Evolutionary conservation across 1,140 invertebrate genomes (phyloP), one percentile per base, ranked within the genome.

Genomic region (Conus ventricosus): DNA sequence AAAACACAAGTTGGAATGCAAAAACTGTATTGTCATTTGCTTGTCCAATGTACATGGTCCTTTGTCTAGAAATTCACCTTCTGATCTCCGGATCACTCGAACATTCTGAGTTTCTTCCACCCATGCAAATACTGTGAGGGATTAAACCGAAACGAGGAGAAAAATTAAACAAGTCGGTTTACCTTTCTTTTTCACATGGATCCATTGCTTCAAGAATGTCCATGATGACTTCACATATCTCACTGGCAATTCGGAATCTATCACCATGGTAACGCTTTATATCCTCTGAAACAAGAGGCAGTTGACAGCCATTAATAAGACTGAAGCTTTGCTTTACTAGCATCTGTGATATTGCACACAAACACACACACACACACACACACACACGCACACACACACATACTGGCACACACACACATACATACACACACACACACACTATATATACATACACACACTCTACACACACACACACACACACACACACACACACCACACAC

Each of bases 211-310:
- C 91, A 39, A 95, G 81, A 55, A 87, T 90, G 53, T 93, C 89
- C 90, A 95, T 92, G 53, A 95, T 93, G 10, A 95, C 87, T 10
- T 93, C 84, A 57, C 95, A 95, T 8, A 96, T 94, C 87, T 93
- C 92, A 88, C 90, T 91, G 8, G 95, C 95, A 83, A 95, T 92
- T 51, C 90, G 57, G 88, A 93, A 96, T 55, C 95, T 90, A n/a
- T 91, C 87, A 54, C 95, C 95, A 57, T 80, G 91, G 90, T 96
- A 96, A 85, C 89, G 90, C 23, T 92, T 88, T 88, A 96, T 95
- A 89, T 96, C 95, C 63, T 91, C 95, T 94, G 57, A 75, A 91
- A 91, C 75, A 81, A 63, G 13, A 11, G 84, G 55, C 57, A 60
- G 57, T 15, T 60, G 57, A 60, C 57, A 60, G 57, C 39, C 39